Conservation (phyloP, 1,140 invertebrate species). For the Cydia amplana region DNA sequence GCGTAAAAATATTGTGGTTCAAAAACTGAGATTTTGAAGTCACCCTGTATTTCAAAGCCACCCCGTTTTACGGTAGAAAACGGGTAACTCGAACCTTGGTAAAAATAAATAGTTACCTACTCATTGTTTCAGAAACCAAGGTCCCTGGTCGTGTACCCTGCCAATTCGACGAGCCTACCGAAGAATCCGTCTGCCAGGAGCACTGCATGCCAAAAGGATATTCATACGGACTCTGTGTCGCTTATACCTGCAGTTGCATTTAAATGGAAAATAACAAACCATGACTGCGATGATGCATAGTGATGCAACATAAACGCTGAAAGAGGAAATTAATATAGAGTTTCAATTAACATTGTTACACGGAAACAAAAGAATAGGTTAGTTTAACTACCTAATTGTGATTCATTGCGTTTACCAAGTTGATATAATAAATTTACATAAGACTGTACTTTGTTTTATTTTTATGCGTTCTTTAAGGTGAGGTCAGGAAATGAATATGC, state of each 20-base stretch:
- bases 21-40: too few species aligned
- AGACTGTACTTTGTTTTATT: neutral
- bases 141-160: slow-evolving; percentile 47
- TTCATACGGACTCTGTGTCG: slow-evolving; percentile 62
- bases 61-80: neutral
- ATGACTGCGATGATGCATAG: neutral
- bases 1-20: too few species aligned
- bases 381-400: neutral
- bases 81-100: neutral
- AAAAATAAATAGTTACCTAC: slow-evolving; percentile 30
- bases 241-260: slow-evolving; percentile 59
- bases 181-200: slow-evolving; percentile 52
- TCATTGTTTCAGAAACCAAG: slow-evolving; percentile 40
- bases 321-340: neutral
- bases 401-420: slow-evolving; percentile 5
- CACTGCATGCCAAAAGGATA: slow-evolving; percentile 66
- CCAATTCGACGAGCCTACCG: slow-evolving; percentile 52
- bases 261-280: slow-evolving; percentile 36
- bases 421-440: slow-evolving; percentile 18
- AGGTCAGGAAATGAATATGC: slow-evolving; percentile 26
- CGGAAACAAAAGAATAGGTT: slow-evolving; percentile 14
- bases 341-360: slow-evolving; percentile 10
- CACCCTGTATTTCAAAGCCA: too few species aligned
- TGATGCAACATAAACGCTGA: neutral
- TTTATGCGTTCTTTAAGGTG: slow-evolving; percentile 10